These are phyloP conservation scores for Endomychus coccineus DNA, from an alignment of 2,888 invertebrate species.

Conservation along the genomic window DNA sequence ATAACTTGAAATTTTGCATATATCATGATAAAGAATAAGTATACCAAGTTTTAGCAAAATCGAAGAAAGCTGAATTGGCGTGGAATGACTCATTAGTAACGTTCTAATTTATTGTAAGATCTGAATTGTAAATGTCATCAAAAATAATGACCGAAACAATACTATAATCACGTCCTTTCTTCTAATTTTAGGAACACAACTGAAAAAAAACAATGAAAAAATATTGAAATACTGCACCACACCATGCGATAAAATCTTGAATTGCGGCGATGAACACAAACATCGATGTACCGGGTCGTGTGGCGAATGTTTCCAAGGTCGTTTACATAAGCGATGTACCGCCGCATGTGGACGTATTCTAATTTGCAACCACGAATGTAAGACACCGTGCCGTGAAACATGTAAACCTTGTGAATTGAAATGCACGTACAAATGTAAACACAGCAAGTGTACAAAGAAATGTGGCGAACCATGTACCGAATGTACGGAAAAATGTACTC, in stretches of 20 bases:
- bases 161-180: no score
- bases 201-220: no score
- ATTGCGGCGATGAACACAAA: constrained; percentile 36
- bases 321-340: constrained; percentile 53
- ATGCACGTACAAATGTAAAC: constrained; percentile 48
- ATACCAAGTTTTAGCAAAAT: no score
- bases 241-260: constrained; percentile 43
- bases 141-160: no score
- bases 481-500: constrained; percentile 35
- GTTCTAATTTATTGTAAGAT: no score
- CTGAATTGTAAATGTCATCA: no score
- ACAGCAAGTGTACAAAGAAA: constrained; percentile 46
- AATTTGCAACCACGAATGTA: constrained; percentile 58
- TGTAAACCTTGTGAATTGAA: constrained; percentile 51
- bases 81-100: no score
- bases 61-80: no score
- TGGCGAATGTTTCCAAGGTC: constrained; percentile 50
- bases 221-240: constrained; percentile 42
- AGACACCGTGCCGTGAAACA: constrained; percentile 48
- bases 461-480: constrained; percentile 43
- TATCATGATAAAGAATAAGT: no score
- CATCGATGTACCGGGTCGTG: constrained; percentile 52
- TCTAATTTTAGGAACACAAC: no score
- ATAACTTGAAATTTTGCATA: no score
- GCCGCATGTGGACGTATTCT: constrained; percentile 50